Conservation (phyloP, 2,888 invertebrate genomes). For the Drosophila hawaiiensis region DNA sequence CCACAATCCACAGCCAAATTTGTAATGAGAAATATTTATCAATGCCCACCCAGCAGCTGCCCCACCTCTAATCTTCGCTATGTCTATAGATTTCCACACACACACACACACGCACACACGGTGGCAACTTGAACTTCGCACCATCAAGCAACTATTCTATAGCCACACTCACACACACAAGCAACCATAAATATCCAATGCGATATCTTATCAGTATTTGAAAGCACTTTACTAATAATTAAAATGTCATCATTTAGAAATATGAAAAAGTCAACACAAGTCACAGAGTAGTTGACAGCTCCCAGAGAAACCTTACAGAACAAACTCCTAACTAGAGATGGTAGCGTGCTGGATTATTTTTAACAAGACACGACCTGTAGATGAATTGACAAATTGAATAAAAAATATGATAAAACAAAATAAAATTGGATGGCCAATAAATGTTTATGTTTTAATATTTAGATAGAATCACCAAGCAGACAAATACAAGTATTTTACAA, state of each 20-base stretch:
- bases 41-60: conserved; percentile 48
- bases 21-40: conserved; percentile 60
- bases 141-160: conserved; percentile 20
- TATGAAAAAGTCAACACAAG: conserved; percentile 79
- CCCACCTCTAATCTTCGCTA: conserved; percentile 6
- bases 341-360: background rate
- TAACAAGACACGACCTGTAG: background rate
- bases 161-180: conserved; percentile 17
- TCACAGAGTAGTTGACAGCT: conserved; percentile 38
- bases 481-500: background rate
- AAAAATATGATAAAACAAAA: too few relatives aligned
- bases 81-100: background rate
- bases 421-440: fast-evolving
- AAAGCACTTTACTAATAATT: conserved; percentile 83
- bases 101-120: conserved; percentile 2
- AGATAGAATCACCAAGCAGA: background rate
- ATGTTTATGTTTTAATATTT: background rate
- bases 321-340: conserved; percentile 18
- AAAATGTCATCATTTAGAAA: conserved; percentile 83
- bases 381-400: background rate
- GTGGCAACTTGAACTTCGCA: conserved; percentile 72
- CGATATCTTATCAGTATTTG: conserved; percentile 79
- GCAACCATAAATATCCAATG: conserved; percentile 70
- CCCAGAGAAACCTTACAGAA: conserved; percentile 20
- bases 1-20: conserved; percentile 1